Conservation (phyloP, 2,888 invertebrate genomes). For the Thereva unica region DNA sequence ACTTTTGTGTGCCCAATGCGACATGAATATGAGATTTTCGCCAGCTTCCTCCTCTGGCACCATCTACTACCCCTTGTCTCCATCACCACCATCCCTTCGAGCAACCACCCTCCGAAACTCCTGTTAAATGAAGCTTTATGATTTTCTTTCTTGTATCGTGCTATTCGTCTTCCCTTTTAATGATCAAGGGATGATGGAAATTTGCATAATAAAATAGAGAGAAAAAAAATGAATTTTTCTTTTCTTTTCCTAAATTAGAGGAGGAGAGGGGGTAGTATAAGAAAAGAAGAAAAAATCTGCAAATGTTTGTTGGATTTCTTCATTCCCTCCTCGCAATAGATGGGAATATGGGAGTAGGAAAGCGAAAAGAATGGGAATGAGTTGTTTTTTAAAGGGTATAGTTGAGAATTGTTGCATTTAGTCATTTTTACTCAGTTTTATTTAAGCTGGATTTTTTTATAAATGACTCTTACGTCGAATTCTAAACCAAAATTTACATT, state of each 20-base stretch:
- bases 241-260: conserved; percentile 15
- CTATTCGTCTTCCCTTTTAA: not conserved
- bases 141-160: conserved; percentile 11
- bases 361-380: not conserved
- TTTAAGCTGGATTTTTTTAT: too few species aligned
- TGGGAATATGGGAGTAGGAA: not conserved
- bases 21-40: conserved; percentile 25
- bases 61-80: too few species aligned
- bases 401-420: too few species aligned
- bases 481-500: too few species aligned
- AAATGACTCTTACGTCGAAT: too few species aligned
- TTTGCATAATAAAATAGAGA: conserved; percentile 18
- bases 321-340: not conserved
- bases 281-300: conserved; percentile 13
- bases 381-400: too few species aligned
- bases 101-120: not conserved
- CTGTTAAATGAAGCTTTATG: conserved; percentile 19
- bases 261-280: conserved; percentile 5
- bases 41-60: not conserved
- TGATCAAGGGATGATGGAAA: conserved; percentile 22
- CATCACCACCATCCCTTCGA: too few species aligned
- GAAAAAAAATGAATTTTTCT: not conserved
- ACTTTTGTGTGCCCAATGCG: conserved; percentile 22
- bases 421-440: too few species aligned
- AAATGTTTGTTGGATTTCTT: conserved; percentile 5